Conservation (phyloP, 2,797 vertebrate species). For the Cossypha dichroa region DNA sequence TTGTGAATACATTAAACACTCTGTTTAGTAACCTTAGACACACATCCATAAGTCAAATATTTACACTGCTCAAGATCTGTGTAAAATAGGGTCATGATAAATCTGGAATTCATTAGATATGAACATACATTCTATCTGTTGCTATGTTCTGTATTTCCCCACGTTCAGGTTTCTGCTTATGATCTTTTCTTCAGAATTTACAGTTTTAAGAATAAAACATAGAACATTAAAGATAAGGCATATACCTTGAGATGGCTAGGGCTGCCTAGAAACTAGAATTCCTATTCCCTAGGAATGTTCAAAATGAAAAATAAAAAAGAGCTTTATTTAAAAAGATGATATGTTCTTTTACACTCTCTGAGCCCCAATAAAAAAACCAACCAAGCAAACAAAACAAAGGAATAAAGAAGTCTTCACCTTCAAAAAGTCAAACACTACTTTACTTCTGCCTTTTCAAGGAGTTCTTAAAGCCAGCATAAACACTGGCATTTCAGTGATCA, state of each 20-base stretch:
- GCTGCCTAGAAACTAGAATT: not conserved
- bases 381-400: not conserved
- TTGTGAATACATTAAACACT: not conserved
- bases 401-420: not conserved
- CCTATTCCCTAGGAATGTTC: not conserved
- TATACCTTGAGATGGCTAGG: not conserved
- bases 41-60: constrained; percentile 19
- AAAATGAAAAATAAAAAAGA: not conserved
- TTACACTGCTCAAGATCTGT: not conserved
- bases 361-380: not conserved
- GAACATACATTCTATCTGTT: not conserved
- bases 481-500: not conserved
- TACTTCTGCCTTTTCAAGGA: not conserved
- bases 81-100: constrained; percentile 20
- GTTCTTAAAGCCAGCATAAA: not conserved
- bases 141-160: not conserved
- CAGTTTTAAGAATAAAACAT: not conserved
- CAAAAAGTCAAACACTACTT: not conserved
- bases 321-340: accelerated
- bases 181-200: not conserved
- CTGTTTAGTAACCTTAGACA: constrained; percentile 31
- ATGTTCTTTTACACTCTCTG: not conserved
- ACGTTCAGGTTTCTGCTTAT: not conserved
- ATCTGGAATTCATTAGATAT: not conserved
- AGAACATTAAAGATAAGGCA: not conserved